Evolutionary conservation across 37 sponge, comb jelly and placozoan genomes (phyloP).

Genomic region (Lycopodina hypogea): DNA sequence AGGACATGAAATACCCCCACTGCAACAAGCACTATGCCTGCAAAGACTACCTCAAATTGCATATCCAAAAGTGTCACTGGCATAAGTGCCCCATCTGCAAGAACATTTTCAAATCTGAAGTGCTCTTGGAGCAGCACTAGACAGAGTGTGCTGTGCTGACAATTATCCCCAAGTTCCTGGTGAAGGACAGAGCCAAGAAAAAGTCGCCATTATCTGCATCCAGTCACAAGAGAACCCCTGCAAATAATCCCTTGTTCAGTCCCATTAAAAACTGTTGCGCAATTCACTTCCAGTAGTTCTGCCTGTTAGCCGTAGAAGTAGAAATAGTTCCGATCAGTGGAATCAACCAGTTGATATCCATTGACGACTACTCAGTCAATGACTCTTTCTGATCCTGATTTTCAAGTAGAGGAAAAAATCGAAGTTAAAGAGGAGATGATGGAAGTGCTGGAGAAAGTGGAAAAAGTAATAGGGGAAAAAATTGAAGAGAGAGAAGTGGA

Average conservation of each 20-base stretch:
- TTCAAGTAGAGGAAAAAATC: background rate
- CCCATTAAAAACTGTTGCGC: background rate
- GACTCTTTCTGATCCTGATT: constrained; percentile 23
- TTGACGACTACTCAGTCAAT: constrained; percentile 21
- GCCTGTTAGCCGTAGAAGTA: constrained; percentile 9
- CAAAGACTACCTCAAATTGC: constrained; percentile 31
- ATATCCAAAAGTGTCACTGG: constrained; percentile 35
- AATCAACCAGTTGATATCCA: constrained; percentile 2
- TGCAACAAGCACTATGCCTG: constrained; percentile 24
- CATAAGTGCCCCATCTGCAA: constrained; percentile 21
- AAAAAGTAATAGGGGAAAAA: too few relatives aligned
- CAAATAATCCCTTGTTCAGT: background rate
- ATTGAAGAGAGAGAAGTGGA: too few relatives aligned
- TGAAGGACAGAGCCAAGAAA: too few relatives aligned
- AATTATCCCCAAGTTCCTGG: too few relatives aligned
- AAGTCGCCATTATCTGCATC: too few relatives aligned
- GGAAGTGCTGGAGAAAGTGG: too few relatives aligned
- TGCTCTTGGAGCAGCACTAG: background rate
- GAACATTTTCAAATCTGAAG: background rate
- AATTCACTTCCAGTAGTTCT: background rate
- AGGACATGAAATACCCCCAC: constrained; percentile 6
- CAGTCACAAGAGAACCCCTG: too few relatives aligned
- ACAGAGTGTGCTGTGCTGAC: background rate
- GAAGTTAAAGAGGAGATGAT: background rate
- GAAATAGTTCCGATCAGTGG: background rate